Evolutionary conservation across 1,140 invertebrate species (phyloP).

Genomic region (Solenopsis fugax): DNA sequence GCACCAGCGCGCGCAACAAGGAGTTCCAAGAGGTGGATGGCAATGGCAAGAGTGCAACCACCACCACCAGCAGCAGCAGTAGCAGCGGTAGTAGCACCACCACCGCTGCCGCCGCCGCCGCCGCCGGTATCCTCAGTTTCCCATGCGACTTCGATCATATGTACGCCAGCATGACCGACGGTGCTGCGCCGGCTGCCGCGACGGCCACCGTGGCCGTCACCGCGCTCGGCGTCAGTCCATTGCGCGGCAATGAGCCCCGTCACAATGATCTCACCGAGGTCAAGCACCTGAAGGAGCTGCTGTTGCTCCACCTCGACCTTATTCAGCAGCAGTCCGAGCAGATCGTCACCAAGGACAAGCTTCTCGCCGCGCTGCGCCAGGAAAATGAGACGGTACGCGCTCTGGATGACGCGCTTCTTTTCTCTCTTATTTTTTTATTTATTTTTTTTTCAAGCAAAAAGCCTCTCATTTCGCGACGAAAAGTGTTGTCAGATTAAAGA

Average conservation of each 20-base stretch:
- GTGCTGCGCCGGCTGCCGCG: conserved; percentile 66
- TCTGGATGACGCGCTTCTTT: conserved; percentile 3
- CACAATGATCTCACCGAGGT: conserved; percentile 87
- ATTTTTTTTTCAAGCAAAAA: neutral
- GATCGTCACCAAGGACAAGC: conserved; percentile 90
- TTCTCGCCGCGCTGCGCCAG: conserved; percentile 88
- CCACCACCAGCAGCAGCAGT: conserved; percentile 62
- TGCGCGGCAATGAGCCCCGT: conserved; percentile 84
- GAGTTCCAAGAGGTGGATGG: conserved; percentile 72
- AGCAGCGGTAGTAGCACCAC: conserved; percentile 43
- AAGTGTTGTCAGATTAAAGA: neutral
- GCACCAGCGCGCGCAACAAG: conserved; percentile 42
- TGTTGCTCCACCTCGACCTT: conserved; percentile 91
- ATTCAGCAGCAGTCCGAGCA: conserved; percentile 92
- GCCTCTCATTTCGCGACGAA: neutral
- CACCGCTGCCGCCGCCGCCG: conserved; percentile 74
- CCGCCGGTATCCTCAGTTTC: conserved; percentile 82
- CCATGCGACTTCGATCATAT: conserved; percentile 88
- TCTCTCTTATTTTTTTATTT: neutral
- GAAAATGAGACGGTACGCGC: conserved; percentile 89
- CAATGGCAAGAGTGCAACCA: conserved; percentile 69
- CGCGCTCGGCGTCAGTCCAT: conserved; percentile 80
- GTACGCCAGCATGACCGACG: conserved; percentile 86
- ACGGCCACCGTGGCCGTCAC: conserved; percentile 80
- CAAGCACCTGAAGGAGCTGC: conserved; percentile 89